Percentiles rank a stretch among this genome's conserved stretches.
phyloP scores from a whole-genome alignment of 1,140 invertebrate species.

The Cydia splendana region DNA sequence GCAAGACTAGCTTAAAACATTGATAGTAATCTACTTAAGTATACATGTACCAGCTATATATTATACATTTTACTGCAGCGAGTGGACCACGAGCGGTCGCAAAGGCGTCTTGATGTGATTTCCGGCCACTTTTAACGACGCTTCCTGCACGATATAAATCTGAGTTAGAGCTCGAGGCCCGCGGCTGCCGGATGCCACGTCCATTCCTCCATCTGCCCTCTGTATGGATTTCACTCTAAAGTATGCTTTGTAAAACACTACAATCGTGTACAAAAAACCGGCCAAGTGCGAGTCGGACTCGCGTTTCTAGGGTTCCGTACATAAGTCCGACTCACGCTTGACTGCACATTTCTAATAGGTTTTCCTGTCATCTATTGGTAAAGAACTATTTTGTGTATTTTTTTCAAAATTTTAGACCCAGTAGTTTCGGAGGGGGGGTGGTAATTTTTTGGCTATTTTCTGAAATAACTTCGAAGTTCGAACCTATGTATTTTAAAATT shows the following conservation, averaged over 20 bases:
- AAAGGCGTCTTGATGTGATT: constrained; percentile 73
- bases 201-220: constrained; percentile 7
- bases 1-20: neutral
- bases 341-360: too few species aligned
- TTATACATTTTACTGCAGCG: constrained; percentile 41
- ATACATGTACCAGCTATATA: constrained; percentile 41
- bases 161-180: constrained; percentile 52
- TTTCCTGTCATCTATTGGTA: too few species aligned
- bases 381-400: too few species aligned
- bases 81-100: constrained; percentile 50
- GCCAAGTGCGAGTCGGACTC: too few species aligned
- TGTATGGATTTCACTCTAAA: neutral
- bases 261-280: neutral
- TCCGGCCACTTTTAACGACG: constrained; percentile 69
- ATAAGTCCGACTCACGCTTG: too few species aligned
- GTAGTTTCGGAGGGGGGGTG: too few species aligned
- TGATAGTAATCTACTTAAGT: neutral
- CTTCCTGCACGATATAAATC: constrained; percentile 71
- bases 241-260: neutral
- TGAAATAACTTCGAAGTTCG: too few species aligned
- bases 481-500: too few species aligned
- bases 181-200: constrained; percentile 12
- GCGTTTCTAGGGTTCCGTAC: too few species aligned
- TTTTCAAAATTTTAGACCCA: too few species aligned
- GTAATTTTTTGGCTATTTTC: too few species aligned